Evolutionary conservation across 2,113 vertebrate genomes (phyloP), one percentile per base, ranked within the genome.

Genomic region (Carassius carassius): DNA sequence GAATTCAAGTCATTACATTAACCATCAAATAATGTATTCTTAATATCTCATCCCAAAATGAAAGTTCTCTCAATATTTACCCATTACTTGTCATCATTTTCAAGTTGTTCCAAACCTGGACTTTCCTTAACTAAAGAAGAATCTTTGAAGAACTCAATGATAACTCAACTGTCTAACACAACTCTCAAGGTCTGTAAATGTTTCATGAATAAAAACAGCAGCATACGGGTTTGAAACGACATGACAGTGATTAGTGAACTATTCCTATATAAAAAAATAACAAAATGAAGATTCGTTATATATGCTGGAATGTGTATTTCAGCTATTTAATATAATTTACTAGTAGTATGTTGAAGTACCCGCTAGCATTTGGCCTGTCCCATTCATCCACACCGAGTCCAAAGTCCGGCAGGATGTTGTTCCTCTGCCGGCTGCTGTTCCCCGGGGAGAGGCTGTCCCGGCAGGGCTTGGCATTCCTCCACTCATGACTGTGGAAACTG

Each of bases 301-400:
- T 29, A 67, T 16, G 29, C 63, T 76, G 16, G 5, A 76, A 54
- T 17, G 14, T 32, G 47, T n/a, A 58, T 78, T 37, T 56, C 32
- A 76, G 37, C 8, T 32, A 3, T 56, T 3, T 0, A 2, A 1
- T 62, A 29, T 81, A 21, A 23, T 60, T n/a, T 29, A 16, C 44
- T 21, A 12, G 16, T 58, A 23, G n/a, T 9, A 0, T 35, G 58
- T 9, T 5, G 14, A 92, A 94, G 93, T 90, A 99, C 98, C 96
- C 95, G 89, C 95, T 96, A 1, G 95, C 91, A 0, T 94, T 90
- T n/a, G 97, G 94, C 54, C 91, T 95, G 82, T 98, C 97, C 98
- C 98, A 99, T 13, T 98, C 97, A 0, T 99, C 97, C 9, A 96
- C 95, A 32, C 94, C 96, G 88, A 98, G 94, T 1, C 95, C 96